Base-by-base conservation (phyloP, 2,888 invertebrate species). In the Steinernema hermaphroditum region DNA sequence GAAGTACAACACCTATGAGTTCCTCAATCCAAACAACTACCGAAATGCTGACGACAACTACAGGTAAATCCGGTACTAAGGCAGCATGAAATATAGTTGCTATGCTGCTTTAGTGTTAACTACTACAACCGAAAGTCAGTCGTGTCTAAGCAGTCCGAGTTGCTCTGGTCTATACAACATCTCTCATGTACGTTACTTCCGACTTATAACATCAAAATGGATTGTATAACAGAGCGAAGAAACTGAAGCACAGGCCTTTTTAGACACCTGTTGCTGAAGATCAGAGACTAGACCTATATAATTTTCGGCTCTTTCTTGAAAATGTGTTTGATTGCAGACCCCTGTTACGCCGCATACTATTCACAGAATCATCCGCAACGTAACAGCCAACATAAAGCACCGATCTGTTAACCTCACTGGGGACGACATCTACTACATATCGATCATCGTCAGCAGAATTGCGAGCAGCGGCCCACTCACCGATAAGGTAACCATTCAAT, bases 121-220 rank as follows among this genome's bases (percentile, higher is more conserved):
- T 2, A 54, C 54, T 6, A 24, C 27, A 12, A 27, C 54, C 6
- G 54, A 54, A 24, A 54, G 54, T 22, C 22, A 6, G 6, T 54
- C 27, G 12, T 54, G 54, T 22, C 12, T 54, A 6, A 27, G 27
- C 16, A 27, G 19, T 16, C 54, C 54, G 6, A 6, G 24, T 2
- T 54, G 54, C 16, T 54, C 54, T 2, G 54, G 27, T 24, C 27
- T 54, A 27, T 54, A 54, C 54, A 54, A 54, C 27, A 54, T 54
- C 6, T 24, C 54, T 6, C 54, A 54, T 8, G 54, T 54, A 54
- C 2, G 27, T 14, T 54, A 49, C 49, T 6, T 49, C 6, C 12
- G 19, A 49, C 6, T 19, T n/a, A n/a, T n/a, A 14, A n/a, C 41
- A 41, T n/a, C n/a, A n/a, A n/a, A n/a, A n/a, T n/a, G n/a, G n/a